These are phyloP conservation scores for Macrobrachium rosenbergii DNA, from an alignment of 1,140 invertebrate genomes.

Conservation along the genomic window DNA sequence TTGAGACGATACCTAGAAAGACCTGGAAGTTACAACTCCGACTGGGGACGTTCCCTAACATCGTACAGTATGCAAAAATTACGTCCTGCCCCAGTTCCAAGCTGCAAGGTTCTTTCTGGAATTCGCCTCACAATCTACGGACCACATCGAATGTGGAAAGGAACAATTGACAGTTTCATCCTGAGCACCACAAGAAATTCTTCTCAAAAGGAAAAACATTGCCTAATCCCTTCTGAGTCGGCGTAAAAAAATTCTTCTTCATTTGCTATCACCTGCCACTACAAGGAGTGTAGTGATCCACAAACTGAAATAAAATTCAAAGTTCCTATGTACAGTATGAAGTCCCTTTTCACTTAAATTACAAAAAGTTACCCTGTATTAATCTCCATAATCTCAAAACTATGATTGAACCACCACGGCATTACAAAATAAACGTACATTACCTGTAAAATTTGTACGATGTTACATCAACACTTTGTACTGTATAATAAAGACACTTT, in stretches of 20 bases:
- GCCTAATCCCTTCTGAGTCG: too few relatives aligned
- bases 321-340: constrained; percentile 43
- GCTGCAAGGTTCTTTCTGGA: too few relatives aligned
- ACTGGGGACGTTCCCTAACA: neutral
- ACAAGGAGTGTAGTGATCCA: neutral
- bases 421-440: constrained; percentile 26
- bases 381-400: constrained; percentile 52
- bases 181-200: too few relatives aligned
- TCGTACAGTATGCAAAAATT: neutral
- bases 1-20: constrained; percentile 2
- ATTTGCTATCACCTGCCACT: too few relatives aligned
- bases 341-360: constrained; percentile 41
- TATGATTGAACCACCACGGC: constrained; percentile 34
- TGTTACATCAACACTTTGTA: constrained; percentile 54
- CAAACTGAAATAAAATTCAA: constrained; percentile 6
- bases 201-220: too few relatives aligned
- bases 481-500: constrained; percentile 60
- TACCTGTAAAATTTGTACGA: constrained; percentile 63
- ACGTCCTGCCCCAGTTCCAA: too few relatives aligned
- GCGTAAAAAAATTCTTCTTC: too few relatives aligned
- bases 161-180: too few relatives aligned
- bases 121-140: too few relatives aligned
- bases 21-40: constrained; percentile 8
- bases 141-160: too few relatives aligned
- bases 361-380: constrained; percentile 46